Evolutionary conservation across 2,797 vertebrate species (phyloP), one percentile per base, ranked within the genome.

Genomic region (Lateolabrax maculatus): DNA sequence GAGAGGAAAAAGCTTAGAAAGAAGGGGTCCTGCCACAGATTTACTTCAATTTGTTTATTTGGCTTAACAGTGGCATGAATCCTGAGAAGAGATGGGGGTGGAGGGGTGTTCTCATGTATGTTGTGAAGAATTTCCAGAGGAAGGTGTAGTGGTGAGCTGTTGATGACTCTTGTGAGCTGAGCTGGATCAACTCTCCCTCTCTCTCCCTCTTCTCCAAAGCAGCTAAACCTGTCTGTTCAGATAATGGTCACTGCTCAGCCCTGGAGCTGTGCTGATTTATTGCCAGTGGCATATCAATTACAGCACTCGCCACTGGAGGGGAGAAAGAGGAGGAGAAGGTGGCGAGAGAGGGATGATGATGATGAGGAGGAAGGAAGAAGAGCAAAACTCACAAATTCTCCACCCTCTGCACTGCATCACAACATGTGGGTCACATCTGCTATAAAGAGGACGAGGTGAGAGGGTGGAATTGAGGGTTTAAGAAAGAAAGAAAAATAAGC

Each of bases 271-370:
- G 77, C 88, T 95, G 95, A 96, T 95, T 95, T 96, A 96, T 96
- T 95, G 94, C 94, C 74, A 64, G 91, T 95, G 95, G 95, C 95
- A 95, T 95, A 95, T 95, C 95, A 95, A 95, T 96, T 95, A 95
- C 93, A 91, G 89, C 90, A 81, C 90, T 94, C 80, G 67, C 87
- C 89, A 88, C 90, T 80, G 81, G 77, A 80, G 80, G 84, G 70
- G 79, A 77, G 78, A 75, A 81, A 75, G 84, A 83, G 78, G 66
- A 65, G 75, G 77, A 76, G 76, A 74, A 86, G 81, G 87, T 83
- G 84, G 77, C 13, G 19, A 74, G 80, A 68, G 25, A 74, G 82
- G 72, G 67, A 79, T 64, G 86, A 79, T 75, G 84, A 77, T 60
- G 78, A 87, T 25, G 77, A 85, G 51, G 74, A 87, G 61, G 77